Percentiles rank a stretch among this genome's conserved stretches.
These are phyloP conservation scores for Linnaemya vulpina DNA, from an alignment of 2,888 invertebrate species.

Conservation along the genomic window DNA sequence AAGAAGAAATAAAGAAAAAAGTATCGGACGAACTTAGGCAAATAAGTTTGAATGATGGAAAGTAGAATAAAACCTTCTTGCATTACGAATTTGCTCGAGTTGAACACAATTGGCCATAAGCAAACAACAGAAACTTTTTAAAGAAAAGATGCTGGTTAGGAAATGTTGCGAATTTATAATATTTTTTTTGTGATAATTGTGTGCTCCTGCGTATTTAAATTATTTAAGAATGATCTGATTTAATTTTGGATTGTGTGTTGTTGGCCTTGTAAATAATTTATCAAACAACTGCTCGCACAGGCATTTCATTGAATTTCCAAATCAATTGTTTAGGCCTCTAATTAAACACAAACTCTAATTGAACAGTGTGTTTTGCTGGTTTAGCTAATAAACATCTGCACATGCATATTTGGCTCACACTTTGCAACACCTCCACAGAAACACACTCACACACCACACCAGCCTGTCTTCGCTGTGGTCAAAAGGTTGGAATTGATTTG, in stretches of 20 bases:
- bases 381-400: constrained; percentile 9
- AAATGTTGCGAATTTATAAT: not conserved
- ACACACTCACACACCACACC: too few relatives aligned
- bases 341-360: constrained; percentile 64
- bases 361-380: constrained; percentile 41
- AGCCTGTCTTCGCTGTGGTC: constrained; percentile 50
- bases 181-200: not conserved
- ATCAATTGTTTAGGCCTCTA: constrained; percentile 51
- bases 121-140: constrained; percentile 25
- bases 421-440: not conserved
- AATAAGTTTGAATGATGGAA: constrained; percentile 30
- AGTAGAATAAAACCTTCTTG: constrained; percentile 18
- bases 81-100: constrained; percentile 31
- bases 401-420: not conserved
- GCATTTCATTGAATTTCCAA: constrained; percentile 26
- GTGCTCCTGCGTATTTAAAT: not conserved
- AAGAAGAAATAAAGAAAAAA: constrained; percentile 12
- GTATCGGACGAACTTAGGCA: constrained; percentile 16
- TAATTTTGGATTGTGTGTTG: not conserved
- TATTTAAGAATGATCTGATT: not conserved
- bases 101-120: constrained; percentile 30
- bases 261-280: not conserved
- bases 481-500: constrained; percentile 38
- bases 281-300: not conserved
- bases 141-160: constrained; percentile 37